Evolutionary conservation across 2,113 vertebrate genomes (phyloP), one percentile per base, ranked within the genome.

Genomic region (Phrynosoma blainvillii): DNA sequence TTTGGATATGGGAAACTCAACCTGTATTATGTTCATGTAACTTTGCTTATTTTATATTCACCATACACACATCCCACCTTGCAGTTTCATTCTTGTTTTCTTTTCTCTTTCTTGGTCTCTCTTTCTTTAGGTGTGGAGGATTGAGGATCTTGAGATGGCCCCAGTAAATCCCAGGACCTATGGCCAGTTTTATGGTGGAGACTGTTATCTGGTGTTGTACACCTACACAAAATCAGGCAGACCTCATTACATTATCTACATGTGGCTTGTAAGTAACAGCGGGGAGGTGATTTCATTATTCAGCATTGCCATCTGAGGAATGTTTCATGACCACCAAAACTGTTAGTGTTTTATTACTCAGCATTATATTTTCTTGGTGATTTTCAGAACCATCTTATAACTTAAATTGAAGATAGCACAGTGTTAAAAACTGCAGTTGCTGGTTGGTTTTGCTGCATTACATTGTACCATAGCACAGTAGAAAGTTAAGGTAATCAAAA

Each of bases 121-220:
- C 30, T 88, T 65, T 27, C n/a, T 78, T 23, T 47, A 99, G 98
- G 96, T 98, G 81, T 99, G 98, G 98, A 96, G 98, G 36, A 97
- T 99, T 71, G 98, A 99, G 93, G 91, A 98, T n/a, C 74, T 97
- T 89, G 94, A 98, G 82, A 96, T 97, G 93, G 94, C 96, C 25
- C 97, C 97, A 0, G 97, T 99, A 2, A 93, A 97, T 13, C 97
- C 96, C 42, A 97, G 92, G 79, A 96, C 91, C 0, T 97, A 97
- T 0, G 98, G 98, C 14, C 98, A 98, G 94, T 99, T 99, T 92
- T 98, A 98, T 0, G 98, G 98, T 40, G 98, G 98, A 11, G 98
- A 99, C 85, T 98, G 98, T 94, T 99, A 99, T 94, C 90, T 99
- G 88, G 95, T 98, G 79, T 93, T 99, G 36, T 99, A 99, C 92